A percentile compares a stretch with the other conserved stretches of the same genome.
These are phyloP conservation scores for Limnephilus marmoratus DNA, from an alignment of 2,888 invertebrate species.

Conservation along the genomic window DNA sequence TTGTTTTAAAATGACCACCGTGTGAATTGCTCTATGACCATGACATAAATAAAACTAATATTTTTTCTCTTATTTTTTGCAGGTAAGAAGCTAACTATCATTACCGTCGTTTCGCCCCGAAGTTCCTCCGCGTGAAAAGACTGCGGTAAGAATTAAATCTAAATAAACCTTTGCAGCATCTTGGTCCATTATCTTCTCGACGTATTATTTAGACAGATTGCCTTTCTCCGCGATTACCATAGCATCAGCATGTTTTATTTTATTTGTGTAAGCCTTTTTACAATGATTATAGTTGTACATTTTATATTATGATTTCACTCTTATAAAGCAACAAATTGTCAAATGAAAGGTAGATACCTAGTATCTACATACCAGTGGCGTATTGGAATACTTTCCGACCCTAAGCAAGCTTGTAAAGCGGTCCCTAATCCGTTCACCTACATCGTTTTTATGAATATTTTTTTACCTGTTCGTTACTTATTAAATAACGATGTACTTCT, in stretches of 20 bases:
- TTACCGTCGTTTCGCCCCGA: background rate
- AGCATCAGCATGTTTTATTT: background rate
- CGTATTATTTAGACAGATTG: constrained; percentile 25
- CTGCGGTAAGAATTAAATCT: constrained; percentile 29
- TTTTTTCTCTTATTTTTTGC: constrained; percentile 51
- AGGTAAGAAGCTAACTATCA: constrained; percentile 41
- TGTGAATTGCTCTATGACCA: constrained; percentile 16
- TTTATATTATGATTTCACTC: background rate
- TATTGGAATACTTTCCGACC: background rate
- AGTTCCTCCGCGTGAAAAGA: background rate
- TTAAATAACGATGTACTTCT: background rate
- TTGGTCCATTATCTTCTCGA: constrained; percentile 10
- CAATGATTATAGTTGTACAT: background rate
- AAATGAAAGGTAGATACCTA: background rate
- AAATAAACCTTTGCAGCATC: background rate
- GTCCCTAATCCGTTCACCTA: background rate
- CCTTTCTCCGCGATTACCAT: constrained; percentile 27
- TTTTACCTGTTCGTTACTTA: background rate
- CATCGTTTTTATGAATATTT: background rate
- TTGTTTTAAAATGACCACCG: constrained; percentile 5
- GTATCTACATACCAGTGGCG: background rate
- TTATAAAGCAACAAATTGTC: background rate
- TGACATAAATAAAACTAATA: constrained; percentile 39
- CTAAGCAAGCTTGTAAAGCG: background rate
- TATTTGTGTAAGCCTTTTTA: background rate